Percentiles rank a stretch among this genome's conserved stretches.
phyloP scores from a whole-genome alignment of 2,113 vertebrate species.

The Ceratotherium simum region DNA sequence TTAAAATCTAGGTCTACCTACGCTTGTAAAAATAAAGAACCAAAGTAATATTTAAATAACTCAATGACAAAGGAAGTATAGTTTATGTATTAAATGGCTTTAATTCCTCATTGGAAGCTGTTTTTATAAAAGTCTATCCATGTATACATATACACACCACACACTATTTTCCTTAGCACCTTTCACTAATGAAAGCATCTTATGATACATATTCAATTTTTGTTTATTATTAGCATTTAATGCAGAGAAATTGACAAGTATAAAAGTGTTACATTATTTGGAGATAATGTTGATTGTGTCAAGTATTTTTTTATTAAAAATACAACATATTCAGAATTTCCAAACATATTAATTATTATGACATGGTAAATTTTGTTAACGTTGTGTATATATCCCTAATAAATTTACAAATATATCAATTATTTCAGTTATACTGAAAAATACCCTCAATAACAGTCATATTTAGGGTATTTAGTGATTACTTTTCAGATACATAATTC shows the following conservation, averaged over 20 bases:
- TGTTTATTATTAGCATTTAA: constrained; percentile 9
- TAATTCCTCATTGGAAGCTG: background rate
- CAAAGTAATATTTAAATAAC: constrained; percentile 10
- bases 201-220: background rate
- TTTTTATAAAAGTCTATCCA: background rate
- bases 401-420: constrained; percentile 42
- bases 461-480: background rate
- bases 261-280: background rate
- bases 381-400: background rate
- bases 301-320: constrained; percentile 4
- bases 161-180: background rate
- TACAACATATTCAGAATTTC: background rate
- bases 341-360: constrained; percentile 28
- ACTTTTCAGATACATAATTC: background rate
- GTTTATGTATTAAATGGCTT: background rate
- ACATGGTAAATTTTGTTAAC: background rate
- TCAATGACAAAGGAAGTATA: background rate
- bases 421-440: background rate
- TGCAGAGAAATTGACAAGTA: background rate
- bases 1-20: background rate
- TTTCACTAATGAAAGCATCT: constrained; percentile 26
- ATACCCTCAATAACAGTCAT: background rate
- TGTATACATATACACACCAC: background rate
- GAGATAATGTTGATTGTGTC: background rate
- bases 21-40: background rate